These are phyloP conservation scores for Bombycilla garrulus DNA, from an alignment of 2,113 vertebrate genomes.

Conservation along the genomic window DNA sequence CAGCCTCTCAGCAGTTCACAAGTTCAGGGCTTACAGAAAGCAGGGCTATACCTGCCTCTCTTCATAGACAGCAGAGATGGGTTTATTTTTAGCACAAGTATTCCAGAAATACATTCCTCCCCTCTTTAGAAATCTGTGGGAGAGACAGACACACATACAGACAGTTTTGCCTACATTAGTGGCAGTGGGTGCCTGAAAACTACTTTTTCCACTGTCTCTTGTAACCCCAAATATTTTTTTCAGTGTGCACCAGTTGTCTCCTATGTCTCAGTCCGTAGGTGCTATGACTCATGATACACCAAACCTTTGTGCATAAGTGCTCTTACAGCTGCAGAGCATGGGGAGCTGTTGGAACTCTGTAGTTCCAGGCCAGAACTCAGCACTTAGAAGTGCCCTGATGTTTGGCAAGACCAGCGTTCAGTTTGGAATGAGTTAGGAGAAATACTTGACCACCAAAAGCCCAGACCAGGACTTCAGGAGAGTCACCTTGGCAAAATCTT, in stretches of 20 bases:
- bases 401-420: neutral
- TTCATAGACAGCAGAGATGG: conserved; percentile 29
- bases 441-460: neutral
- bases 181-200: neutral
- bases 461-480: neutral
- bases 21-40: conserved; percentile 46
- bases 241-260: neutral
- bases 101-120: conserved; percentile 53
- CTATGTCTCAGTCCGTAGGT: rapidly evolving
- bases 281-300: neutral
- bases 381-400: neutral
- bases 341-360: neutral
- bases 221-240: neutral
- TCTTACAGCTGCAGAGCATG: neutral
- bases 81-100: conserved; percentile 51
- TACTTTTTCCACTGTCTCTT: neutral
- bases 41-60: conserved; percentile 40
- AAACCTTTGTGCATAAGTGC: neutral
- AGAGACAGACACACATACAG: neutral
- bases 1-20: conserved; percentile 23
- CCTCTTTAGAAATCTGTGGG: conserved; percentile 24
- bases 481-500: neutral
- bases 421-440: neutral
- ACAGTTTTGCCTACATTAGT: neutral
- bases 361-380: neutral